Base-by-base conservation (phyloP, 2,888 invertebrate species). In the Nomada fabriciana region DNA sequence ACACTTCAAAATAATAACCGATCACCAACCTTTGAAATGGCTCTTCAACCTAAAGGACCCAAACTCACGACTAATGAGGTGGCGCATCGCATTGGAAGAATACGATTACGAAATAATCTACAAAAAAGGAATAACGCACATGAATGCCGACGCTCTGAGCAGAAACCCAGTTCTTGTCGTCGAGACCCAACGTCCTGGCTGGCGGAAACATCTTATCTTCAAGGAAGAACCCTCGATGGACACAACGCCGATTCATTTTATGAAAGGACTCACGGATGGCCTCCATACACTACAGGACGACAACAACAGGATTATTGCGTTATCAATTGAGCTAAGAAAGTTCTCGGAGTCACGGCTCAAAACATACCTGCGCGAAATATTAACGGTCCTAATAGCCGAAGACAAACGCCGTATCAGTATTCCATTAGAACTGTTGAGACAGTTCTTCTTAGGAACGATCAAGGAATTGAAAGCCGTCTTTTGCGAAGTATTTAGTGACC, bases 81-180 rank as follows among this genome's bases (percentile, higher is more conserved):
- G 70, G 70, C 23, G 70, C 7, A 42, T 70, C 18, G 11, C 18
- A 18, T 20, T 70, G 9, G 29, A 47, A 15, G 70, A 70, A 4
- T 70, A 70, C 15, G 70, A 60, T 0, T 70, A 70, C 3, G 59
- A 70, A 9, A 60, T 70, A 4, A 11, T 18, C 0, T 70, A 59
- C 10, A 70, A 70, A n/a, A 59, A 59, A 18, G 70, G 70, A 9
- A 25, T 43, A 23, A 25, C 59, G 4, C 59, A 70, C 47, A 10
- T 9, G 2, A 70, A 70, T 13, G 70, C 70, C n/a, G 60, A 70
- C 18, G 70, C 70, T 1, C 13, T 70, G 15, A 69, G 69, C 5
- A n/a, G 68, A 18, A 69, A 69, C 11, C 43, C 47, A 15, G 47
- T 47, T 3, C 13, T 13, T 47, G 47, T 47, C 47, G 47, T 47